phyloP scores from a whole-genome alignment of 1,140 invertebrate genomes.

The Himalopsyche phryganea region DNA sequence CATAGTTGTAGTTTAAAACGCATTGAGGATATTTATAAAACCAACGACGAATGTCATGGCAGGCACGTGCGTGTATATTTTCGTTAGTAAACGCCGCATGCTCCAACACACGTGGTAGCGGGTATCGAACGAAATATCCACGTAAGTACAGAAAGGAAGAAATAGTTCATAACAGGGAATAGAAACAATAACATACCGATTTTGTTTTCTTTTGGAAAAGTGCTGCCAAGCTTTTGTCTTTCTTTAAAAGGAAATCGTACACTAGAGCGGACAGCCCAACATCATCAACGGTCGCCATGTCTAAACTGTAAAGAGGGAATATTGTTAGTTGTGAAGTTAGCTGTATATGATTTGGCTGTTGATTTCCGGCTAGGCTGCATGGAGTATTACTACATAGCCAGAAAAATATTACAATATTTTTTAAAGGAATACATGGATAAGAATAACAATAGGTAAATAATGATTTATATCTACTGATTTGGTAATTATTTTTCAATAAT shows the following conservation, averaged over 20 bases:
- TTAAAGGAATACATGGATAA: too few species aligned
- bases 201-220: slow-evolving; percentile 60
- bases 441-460: too few species aligned
- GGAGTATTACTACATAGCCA: too few species aligned
- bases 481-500: too few species aligned
- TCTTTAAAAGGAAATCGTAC: slow-evolving; percentile 55
- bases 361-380: slow-evolving; percentile 1
- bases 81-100: slow-evolving; percentile 1
- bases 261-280: slow-evolving; percentile 43
- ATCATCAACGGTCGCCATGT: slow-evolving; percentile 19
- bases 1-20: too few species aligned
- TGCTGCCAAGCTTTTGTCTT: slow-evolving; percentile 55
- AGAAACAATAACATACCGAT: slow-evolving; percentile 52
- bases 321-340: slow-evolving; percentile 11
- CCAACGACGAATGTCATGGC: neutral
- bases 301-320: slow-evolving; percentile 17
- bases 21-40: too few species aligned
- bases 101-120: slow-evolving; percentile 11
- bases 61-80: slow-evolving; percentile 1
- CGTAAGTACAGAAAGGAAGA: too few species aligned
- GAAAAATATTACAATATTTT: too few species aligned
- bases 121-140: neutral
- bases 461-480: too few species aligned
- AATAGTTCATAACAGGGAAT: slow-evolving; percentile 1
- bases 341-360: neutral